phyloP scores from a whole-genome alignment of 2,888 invertebrate genomes.

The Crossocerus cetratus region DNA sequence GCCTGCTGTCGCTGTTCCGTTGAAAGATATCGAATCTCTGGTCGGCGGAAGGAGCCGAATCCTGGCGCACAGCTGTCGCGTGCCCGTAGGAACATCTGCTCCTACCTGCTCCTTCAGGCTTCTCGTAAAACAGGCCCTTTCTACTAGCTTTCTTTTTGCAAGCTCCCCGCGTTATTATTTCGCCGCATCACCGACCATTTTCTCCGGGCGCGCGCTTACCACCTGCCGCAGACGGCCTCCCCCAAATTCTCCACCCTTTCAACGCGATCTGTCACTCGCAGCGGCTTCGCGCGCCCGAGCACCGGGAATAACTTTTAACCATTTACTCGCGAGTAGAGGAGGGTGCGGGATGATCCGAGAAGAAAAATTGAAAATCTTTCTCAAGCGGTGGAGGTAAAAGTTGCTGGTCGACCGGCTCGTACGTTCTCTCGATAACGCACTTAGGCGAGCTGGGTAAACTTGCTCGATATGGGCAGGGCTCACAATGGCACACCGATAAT shows the following conservation, averaged over 20 bases:
- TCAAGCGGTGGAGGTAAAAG: too few species aligned
- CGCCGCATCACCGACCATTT: constrained; percentile 31
- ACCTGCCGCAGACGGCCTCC: constrained; percentile 27
- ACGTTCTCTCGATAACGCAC: too few species aligned
- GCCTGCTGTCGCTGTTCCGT: constrained; percentile 2
- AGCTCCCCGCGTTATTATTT: constrained; percentile 47
- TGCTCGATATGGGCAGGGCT: constrained; percentile 31
- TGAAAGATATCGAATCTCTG: constrained; percentile 43
- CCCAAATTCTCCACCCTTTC: background rate
- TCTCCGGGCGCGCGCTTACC: constrained; percentile 25
- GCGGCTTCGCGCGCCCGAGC: too few species aligned
- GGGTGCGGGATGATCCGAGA: too few species aligned
- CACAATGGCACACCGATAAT: constrained; percentile 31
- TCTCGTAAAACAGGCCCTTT: constrained; percentile 1
- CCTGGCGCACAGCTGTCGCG: constrained; percentile 59
- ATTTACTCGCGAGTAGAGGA: too few species aligned
- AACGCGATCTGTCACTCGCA: too few species aligned
- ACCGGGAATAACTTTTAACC: too few species aligned
- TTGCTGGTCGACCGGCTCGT: too few species aligned
- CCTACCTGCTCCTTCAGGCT: constrained; percentile 42
- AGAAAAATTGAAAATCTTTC: too few species aligned
- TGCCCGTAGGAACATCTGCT: constrained; percentile 53
- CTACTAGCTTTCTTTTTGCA: constrained; percentile 10
- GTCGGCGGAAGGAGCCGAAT: constrained; percentile 29
- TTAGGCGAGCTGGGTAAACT: too few species aligned